Evolutionary conservation across 1,140 invertebrate species (phyloP).

Genomic region (Lepidurus arcticus): DNA sequence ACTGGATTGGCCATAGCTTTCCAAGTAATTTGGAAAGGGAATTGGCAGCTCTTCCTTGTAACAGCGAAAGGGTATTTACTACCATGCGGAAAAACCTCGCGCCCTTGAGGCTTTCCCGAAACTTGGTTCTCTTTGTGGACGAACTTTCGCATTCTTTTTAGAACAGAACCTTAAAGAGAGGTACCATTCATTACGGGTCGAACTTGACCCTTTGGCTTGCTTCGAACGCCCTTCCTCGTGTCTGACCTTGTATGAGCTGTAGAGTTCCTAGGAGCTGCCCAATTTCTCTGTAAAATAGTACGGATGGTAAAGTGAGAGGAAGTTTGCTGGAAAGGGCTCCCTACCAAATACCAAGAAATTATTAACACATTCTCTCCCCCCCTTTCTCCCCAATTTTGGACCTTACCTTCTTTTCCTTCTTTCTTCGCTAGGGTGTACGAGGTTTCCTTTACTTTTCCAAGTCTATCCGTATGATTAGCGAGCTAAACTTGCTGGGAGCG

Average conservation of each 20-base stretch:
- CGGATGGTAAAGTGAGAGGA: background rate
- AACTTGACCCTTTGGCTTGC: background rate
- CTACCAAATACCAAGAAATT: conserved; percentile 10
- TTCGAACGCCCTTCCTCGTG: background rate
- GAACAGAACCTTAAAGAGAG: background rate
- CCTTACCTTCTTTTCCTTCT: too few relatives aligned
- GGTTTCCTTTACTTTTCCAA: too few relatives aligned
- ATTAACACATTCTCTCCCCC: background rate
- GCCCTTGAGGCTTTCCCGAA: background rate
- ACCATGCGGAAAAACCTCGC: too few relatives aligned
- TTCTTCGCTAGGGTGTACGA: too few relatives aligned
- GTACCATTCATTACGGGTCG: background rate
- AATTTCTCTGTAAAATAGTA: background rate
- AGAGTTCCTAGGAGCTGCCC: background rate
- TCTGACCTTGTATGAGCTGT: conserved; percentile 12
- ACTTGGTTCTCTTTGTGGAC: background rate
- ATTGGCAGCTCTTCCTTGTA: too few relatives aligned
- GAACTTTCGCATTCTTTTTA: conserved; percentile 4
- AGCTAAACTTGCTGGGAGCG: too few relatives aligned
- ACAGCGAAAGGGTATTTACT: too few relatives aligned
- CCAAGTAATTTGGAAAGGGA: too few relatives aligned
- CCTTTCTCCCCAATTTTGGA: background rate
- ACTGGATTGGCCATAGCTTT: too few relatives aligned
- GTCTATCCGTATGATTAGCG: too few relatives aligned
- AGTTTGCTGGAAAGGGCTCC: background rate